Conservation (phyloP, 2,797 vertebrate species). For the Galagoides demidoff region DNA sequence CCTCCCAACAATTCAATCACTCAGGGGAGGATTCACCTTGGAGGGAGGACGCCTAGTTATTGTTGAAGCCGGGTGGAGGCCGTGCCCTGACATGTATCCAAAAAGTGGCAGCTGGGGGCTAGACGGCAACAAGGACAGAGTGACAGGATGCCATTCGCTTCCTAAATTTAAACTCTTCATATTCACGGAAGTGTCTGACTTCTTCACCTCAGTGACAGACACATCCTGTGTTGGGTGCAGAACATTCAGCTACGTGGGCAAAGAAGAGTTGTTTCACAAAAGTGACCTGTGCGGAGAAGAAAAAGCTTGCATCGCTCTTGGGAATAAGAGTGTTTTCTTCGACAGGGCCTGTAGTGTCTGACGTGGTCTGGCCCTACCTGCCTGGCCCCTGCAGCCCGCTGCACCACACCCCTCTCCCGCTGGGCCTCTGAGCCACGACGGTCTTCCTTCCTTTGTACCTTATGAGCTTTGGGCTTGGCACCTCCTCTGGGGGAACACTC, state of each 20-base stretch:
- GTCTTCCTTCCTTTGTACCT: background rate
- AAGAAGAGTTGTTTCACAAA: background rate
- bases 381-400: background rate
- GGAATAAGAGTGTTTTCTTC: background rate
- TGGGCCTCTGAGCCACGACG: background rate
- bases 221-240: background rate
- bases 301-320: background rate
- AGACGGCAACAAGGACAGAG: background rate
- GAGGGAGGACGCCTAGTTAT: constrained; percentile 54
- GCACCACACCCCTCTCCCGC: background rate
- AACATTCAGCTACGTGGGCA: background rate
- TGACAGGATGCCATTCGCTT: constrained; percentile 42
- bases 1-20: constrained; percentile 76
- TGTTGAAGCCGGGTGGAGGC: constrained; percentile 40
- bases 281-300: background rate
- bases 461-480: background rate
- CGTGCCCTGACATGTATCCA: constrained; percentile 18
- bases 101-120: constrained; percentile 3
- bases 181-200: background rate
- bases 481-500: background rate
- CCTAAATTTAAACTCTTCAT: constrained; percentile 51
- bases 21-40: constrained; percentile 66
- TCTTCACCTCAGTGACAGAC: background rate
- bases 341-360: background rate
- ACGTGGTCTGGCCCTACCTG: background rate